Conservation (phyloP, 1,140 invertebrate genomes). For the Dendrolimus kikuchii region DNA sequence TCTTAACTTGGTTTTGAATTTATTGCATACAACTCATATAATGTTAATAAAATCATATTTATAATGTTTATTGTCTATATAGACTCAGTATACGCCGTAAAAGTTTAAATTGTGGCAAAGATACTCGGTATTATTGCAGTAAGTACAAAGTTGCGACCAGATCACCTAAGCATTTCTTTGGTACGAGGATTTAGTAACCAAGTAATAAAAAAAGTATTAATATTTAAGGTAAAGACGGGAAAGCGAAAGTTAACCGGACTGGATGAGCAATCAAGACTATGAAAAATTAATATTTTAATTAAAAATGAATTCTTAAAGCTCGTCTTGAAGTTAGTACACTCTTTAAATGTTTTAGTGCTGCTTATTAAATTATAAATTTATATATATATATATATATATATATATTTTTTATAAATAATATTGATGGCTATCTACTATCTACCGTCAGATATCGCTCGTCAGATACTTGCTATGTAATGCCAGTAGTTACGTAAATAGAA, state of each 20-base stretch:
- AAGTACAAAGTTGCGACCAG: slow-evolving; percentile 5
- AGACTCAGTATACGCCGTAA: not conserved
- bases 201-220: slow-evolving; percentile 50
- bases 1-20: too few species aligned
- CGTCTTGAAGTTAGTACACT: not conserved
- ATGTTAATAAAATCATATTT: too few species aligned
- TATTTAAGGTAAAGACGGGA: slow-evolving; percentile 26
- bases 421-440: too few species aligned
- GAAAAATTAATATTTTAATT: slow-evolving; percentile 46
- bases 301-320: slow-evolving; percentile 30
- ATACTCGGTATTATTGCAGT: slow-evolving; percentile 3
- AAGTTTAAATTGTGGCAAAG: too few species aligned
- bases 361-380: not conserved
- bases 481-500: too few species aligned
- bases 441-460: too few species aligned
- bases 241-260: slow-evolving; percentile 31
- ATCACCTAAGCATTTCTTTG: slow-evolving; percentile 29
- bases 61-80: too few species aligned
- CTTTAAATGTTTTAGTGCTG: not conserved
- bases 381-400: too few species aligned
- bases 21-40: too few species aligned
- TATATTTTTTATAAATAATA: too few species aligned
- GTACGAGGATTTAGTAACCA: slow-evolving; percentile 34
- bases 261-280: slow-evolving; percentile 40
- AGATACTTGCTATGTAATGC: too few species aligned